Evolutionary conservation across 2,113 vertebrate species (phyloP).

Genomic region (Heliornis fulica): DNA sequence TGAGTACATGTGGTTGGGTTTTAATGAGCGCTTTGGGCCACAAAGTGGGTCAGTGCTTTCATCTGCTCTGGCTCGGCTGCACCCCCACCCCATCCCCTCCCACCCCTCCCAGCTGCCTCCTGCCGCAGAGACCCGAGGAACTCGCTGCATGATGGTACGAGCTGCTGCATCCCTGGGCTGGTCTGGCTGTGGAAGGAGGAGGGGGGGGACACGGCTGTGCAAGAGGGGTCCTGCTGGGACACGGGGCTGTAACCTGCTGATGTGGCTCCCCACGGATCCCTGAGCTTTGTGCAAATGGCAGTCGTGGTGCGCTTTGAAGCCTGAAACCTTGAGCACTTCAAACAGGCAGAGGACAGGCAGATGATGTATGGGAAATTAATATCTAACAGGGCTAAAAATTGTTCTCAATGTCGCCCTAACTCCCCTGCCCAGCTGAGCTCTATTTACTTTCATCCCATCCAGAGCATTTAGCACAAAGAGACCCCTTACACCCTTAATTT

Average conservation of each 20-base stretch:
- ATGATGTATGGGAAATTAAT: constrained; percentile 76
- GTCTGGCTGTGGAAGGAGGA: background rate
- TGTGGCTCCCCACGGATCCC: constrained; percentile 40
- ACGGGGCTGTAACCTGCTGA: constrained; percentile 43
- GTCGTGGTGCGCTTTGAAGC: constrained; percentile 70
- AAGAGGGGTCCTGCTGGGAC: constrained; percentile 7
- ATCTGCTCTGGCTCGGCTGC: background rate
- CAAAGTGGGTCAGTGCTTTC: constrained; percentile 9
- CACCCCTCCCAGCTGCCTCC: background rate
- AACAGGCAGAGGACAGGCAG: constrained; percentile 69
- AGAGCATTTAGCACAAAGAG: constrained; percentile 58
- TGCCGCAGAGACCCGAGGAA: background rate
- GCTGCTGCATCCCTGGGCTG: background rate
- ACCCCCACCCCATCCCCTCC: background rate
- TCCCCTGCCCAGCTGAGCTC: constrained; percentile 61
- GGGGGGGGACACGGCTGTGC: background rate
- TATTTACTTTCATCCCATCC: constrained; percentile 68
- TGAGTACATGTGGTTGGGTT: background rate
- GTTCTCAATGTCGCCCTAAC: constrained; percentile 53
- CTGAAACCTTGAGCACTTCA: constrained; percentile 73
- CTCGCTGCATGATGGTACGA: background rate
- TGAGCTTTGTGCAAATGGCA: constrained; percentile 59
- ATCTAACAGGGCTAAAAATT: constrained; percentile 72
- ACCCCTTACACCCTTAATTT: constrained; percentile 45
- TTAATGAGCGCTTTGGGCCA: constrained; percentile 1